Evolutionary conservation across 1,140 invertebrate species (phyloP).

Genomic region (Caenorhabditis brenneri): DNA sequence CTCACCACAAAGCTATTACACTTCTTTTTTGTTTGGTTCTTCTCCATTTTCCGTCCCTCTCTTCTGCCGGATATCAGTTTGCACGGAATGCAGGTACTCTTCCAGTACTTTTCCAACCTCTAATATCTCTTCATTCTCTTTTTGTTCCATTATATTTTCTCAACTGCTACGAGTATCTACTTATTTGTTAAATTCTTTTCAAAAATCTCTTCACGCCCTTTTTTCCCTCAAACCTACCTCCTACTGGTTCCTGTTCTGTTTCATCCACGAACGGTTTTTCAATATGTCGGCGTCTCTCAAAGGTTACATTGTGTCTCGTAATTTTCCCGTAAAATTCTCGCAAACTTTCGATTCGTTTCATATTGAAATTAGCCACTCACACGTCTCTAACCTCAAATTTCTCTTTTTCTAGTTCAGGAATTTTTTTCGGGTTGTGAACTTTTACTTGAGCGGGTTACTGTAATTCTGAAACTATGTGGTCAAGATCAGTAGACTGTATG

Average conservation of each 20-base stretch:
- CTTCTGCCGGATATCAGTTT: slow-evolving; percentile 32
- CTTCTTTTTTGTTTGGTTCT: neutral
- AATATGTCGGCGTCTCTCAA: neutral
- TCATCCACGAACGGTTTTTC: slow-evolving; percentile 18
- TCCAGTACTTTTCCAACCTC: neutral
- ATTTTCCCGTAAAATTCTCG: neutral
- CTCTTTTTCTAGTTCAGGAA: neutral
- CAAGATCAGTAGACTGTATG: too few relatives aligned
- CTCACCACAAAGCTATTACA: neutral
- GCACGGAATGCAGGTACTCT: neutral
- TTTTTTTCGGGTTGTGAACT: neutral
- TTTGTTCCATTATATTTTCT: neutral
- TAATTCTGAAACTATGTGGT: too few relatives aligned
- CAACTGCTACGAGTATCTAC: neutral
- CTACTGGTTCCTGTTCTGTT: neutral
- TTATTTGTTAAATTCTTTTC: neutral
- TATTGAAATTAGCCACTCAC: neutral
- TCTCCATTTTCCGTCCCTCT: neutral
- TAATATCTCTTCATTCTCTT: neutral
- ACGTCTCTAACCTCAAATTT: neutral
- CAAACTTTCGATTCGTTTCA: neutral
- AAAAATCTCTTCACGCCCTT: neutral
- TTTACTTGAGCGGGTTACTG: too few relatives aligned
- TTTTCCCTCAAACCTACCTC: neutral
- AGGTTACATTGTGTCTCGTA: neutral